phyloP scores from a whole-genome alignment of 2,888 invertebrate species.

The Melipona bicolor region DNA sequence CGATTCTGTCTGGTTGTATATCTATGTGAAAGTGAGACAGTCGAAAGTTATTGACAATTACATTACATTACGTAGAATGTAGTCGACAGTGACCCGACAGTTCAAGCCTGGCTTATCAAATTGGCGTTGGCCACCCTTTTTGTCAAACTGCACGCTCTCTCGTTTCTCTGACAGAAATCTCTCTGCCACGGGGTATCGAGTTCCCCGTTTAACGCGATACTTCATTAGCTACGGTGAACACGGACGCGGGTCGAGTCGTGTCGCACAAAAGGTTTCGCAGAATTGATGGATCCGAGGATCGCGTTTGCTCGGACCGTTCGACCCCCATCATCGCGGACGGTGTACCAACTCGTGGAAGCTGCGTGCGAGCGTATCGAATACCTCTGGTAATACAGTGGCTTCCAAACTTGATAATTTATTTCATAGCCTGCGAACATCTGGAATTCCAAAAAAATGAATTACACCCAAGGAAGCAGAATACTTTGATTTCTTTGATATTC shows the following conservation, averaged over 20 bases:
- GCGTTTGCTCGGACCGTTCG: slow-evolving; percentile 44
- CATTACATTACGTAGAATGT: neutral
- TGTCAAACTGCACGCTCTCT: slow-evolving; percentile 33
- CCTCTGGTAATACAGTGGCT: slow-evolving; percentile 1
- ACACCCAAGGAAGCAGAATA: neutral
- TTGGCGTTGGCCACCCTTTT: slow-evolving; percentile 12
- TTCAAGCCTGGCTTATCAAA: neutral
- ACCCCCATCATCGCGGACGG: slow-evolving; percentile 34
- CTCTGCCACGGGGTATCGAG: slow-evolving; percentile 65
- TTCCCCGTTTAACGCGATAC: slow-evolving; percentile 81
- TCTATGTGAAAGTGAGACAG: too few species aligned
- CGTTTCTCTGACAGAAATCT: slow-evolving; percentile 41
- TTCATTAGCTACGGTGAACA: slow-evolving; percentile 78
- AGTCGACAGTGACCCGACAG: too few species aligned
- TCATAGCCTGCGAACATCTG: neutral
- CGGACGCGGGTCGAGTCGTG: slow-evolving; percentile 60
- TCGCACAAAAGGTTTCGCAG: slow-evolving; percentile 54
- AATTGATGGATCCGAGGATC: slow-evolving; percentile 55
- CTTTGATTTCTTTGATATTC: neutral
- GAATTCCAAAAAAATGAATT: neutral
- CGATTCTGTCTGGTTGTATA: too few species aligned
- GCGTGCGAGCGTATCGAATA: slow-evolving; percentile 25
- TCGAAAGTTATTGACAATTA: neutral
- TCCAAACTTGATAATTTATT: slow-evolving; percentile 4
- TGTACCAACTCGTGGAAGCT: slow-evolving; percentile 12